Evolutionary conservation across 2,113 vertebrate species (phyloP), one percentile per base, ranked within the genome.

Genomic region (Anguilla japonica): DNA sequence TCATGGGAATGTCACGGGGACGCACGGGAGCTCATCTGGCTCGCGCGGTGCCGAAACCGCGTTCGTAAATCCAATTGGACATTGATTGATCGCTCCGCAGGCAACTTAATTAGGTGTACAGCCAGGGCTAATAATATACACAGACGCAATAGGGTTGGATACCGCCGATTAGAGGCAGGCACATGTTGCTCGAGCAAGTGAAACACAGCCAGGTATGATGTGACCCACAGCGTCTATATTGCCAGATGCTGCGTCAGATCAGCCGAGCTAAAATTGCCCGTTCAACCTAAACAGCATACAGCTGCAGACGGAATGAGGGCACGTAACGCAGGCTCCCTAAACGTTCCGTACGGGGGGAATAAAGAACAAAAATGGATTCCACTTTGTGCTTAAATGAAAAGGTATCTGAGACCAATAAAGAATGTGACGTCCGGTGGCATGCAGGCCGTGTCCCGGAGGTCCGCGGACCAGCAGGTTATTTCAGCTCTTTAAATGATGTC

Each of bases 1-100:
- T 93, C 92, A 53, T 82, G 81, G 22, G 46, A 92, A 39, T 46
- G 86, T 88, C 90, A 93, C 93, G 89, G 91, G 93, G 91, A 91
- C 88, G 89, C 86, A 79, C 88, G 63, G 67, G 86, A 85, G 89
- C 40, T 84, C 88, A 90, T 90, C 84, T 40, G 40, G 82, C 1
- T 78, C 85, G 89, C 83, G n/a, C 71, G 83, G 87, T 87, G 88
- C 83, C 85, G 90, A 53, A 84, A 85, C 88, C 89, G 91, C 85
- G 87, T 88, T 91, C 90, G 87, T 90, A 91, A 93, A 95, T 94
- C 90, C 89, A 93, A 93, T 93, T 94, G 85, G 84, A 85, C 85
- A 60, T 86, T 93, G 93, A 95, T 93, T 94, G 93, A 94, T 94
- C 91, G 92, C 90, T 43, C 39, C 81, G 86, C 89, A 86, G 15